Evolutionary conservation across 2,113 vertebrate species (phyloP), one percentile per base, ranked within the genome.

Genomic region (Chloropsis cyanopogon): DNA sequence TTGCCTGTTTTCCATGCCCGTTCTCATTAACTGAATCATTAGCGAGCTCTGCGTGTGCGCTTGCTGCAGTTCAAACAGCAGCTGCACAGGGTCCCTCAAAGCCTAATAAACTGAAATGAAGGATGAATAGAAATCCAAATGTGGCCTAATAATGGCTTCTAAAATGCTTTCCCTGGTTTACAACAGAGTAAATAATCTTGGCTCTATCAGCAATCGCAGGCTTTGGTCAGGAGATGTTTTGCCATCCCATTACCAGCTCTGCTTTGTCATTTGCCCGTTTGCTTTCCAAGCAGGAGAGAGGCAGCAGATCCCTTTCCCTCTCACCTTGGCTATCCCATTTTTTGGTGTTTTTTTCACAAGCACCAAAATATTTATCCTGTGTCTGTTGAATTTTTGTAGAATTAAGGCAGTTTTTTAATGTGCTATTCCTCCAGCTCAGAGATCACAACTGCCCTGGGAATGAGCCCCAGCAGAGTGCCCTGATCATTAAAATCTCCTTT

Each of bases 51-150:
- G 95, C 86, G 39, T 26, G 88, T 12, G 9, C 29, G 6, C 91
- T 93, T 13, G 26, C 60, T 68, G 69, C 89, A 94, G 77, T 78
- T 91, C n/a, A 73, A 93, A 53, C 88, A 69, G 95, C 94, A 84
- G 96, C 94, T 93, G 53, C 8, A 86, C 41, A 95, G 86, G 44
- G 93, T 87, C 60, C 84, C 96, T 95, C 83, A 31, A 91, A 95
- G 92, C 86, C 95, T 95, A 88, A 95, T 92, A 88, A 94, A 95
- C 88, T 79, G 56, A 66, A 93, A 91, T 92, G 95, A 89, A 83
- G 92, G 90, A 89, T 82, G 84, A 95, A 92, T 6, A 92, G 89
- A 72, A 95, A 93, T 20, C 77, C 57, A 93, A 94, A 82, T n/a
- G 77, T 42, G 29, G 61, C 81, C 88, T 65, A 78, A 88, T 57